Evolutionary conservation across 1,140 invertebrate species (phyloP).

Genomic region (Drosophila pachea): DNA sequence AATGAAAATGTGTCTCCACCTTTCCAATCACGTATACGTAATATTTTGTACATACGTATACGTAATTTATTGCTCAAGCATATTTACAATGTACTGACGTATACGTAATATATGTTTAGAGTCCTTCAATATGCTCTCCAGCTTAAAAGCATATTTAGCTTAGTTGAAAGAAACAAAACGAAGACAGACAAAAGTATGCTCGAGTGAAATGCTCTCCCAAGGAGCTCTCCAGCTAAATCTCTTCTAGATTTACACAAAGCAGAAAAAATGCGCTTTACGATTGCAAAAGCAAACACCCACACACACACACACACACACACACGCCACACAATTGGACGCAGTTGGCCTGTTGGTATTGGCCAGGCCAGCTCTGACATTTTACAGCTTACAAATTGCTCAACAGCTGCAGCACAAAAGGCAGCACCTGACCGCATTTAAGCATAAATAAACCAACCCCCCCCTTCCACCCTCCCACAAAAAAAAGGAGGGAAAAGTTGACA

Average conservation of each 20-base stretch:
- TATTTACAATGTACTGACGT: no score
- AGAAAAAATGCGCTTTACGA: background rate
- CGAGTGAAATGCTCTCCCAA: background rate
- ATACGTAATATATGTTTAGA: no score
- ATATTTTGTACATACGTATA: no score
- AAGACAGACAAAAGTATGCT: background rate
- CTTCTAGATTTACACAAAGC: slow-evolving; percentile 8
- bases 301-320: slow-evolving; percentile 1
- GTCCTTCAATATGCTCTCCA: no score
- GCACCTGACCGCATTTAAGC: slow-evolving; percentile 6
- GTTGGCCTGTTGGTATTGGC: slow-evolving; percentile 39
- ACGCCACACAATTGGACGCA: background rate
- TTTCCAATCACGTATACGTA: no score
- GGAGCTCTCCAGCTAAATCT: background rate
- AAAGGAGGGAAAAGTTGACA: slow-evolving; percentile 21
- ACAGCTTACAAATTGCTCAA: slow-evolving; percentile 56
- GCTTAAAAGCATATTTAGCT: no score
- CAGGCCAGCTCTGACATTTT: slow-evolving; percentile 4
- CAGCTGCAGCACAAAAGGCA: slow-evolving; percentile 7
- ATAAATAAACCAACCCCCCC: no score
- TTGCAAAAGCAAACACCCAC: background rate
- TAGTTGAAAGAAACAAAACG: no score
- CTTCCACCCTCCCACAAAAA: no score
- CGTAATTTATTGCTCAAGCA: no score
- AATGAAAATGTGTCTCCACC: no score